These are phyloP conservation scores for Malurus alboscapulatus DNA, from an alignment of 2,113 vertebrate genomes.

Conservation along the genomic window DNA sequence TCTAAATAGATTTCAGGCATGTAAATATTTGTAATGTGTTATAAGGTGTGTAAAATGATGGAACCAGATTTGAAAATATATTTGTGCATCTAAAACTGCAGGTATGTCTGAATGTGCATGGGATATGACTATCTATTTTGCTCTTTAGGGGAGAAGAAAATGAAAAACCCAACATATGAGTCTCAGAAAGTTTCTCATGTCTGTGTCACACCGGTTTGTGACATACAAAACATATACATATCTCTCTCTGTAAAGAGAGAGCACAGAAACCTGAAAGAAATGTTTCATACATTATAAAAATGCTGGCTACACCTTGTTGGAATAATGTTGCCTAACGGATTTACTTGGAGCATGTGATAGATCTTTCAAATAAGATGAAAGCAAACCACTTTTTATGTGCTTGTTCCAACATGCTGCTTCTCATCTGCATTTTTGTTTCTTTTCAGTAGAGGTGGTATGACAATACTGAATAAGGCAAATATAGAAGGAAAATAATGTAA, in stretches of 20 bases:
- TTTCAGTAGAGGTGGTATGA: neutral
- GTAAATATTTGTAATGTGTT: neutral
- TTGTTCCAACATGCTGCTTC: neutral
- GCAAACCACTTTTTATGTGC: neutral
- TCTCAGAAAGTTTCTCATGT: neutral
- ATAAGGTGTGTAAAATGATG: neutral
- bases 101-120: neutral
- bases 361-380: neutral
- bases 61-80: neutral
- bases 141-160: neutral
- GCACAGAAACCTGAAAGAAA: neutral
- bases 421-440: neutral
- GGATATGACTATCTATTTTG: neutral
- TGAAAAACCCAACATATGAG: fast-evolving
- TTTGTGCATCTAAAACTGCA: neutral
- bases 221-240: neutral
- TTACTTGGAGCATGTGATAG: neutral
- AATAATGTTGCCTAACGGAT: neutral
- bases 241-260: neutral
- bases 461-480: neutral
- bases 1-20: neutral
- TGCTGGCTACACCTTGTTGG: neutral
- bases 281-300: neutral
- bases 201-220: neutral
- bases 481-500: neutral